phyloP scores from a whole-genome alignment of 2,113 vertebrate species.

The Lasiurus cinereus region DNA sequence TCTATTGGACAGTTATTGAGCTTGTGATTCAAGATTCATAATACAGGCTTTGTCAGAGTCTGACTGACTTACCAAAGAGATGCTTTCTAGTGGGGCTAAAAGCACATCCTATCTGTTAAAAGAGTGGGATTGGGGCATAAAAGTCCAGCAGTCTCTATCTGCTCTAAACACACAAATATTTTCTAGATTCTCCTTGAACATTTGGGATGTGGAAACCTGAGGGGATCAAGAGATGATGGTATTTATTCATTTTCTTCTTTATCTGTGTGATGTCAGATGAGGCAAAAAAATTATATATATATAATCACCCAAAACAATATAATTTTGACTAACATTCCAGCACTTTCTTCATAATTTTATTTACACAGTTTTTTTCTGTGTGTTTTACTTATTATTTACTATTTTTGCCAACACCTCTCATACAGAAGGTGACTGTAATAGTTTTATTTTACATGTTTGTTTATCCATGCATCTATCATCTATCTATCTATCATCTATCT shows the following conservation, averaged over 20 bases:
- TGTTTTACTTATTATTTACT: no score
- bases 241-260: constrained; percentile 73
- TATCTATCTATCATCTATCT: not conserved
- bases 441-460: not conserved
- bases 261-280: not conserved
- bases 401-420: constrained; percentile 82
- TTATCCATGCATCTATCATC: not conserved
- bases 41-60: constrained; percentile 20
- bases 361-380: constrained; percentile 83
- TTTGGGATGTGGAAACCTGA: not conserved
- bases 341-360: constrained; percentile 77
- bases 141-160: not conserved
- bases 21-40: not conserved
- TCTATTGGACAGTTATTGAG: not conserved
- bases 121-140: rapidly evolving
- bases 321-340: constrained; percentile 54
- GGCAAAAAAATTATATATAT: not conserved
- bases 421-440: constrained; percentile 65
- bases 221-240: not conserved
- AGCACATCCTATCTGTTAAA: not conserved
- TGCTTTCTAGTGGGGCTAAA: not conserved
- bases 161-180: not conserved
- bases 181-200: not conserved
- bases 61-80: not conserved
- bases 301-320: not conserved